Base-by-base conservation (phyloP, 2,797 vertebrate genomes). In the Loris lydekkerianus region DNA sequence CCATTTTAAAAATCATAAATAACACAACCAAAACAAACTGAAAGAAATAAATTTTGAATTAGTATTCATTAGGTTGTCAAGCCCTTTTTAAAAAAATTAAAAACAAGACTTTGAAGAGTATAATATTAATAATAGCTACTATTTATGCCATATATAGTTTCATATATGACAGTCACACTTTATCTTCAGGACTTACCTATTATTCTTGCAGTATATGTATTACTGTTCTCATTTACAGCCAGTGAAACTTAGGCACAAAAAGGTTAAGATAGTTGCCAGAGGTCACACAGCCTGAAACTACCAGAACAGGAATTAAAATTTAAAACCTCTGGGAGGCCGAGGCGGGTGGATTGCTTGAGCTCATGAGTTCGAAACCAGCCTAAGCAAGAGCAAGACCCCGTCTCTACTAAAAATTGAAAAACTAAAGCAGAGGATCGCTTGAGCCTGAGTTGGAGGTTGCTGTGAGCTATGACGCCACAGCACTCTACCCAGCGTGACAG, bases 21-120 rank as follows among this genome's bases (percentile, higher is more conserved):
- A 91, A 70, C 27, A 73, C 69, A 14, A 21, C 25, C 89, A 80
- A 58, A 23, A 83, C 78, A 61, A 75, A 80, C 72, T 21, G 18
- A 91, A 86, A 93, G 81, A 67, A 49, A 75, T 4, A 58, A 49
- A 80, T 83, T 94, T 83, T 80, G 40, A 94, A 75, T 94, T 63
- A 77, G 31, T 49, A 27, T 1, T 58, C 31, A 60, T 77, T 37
- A 78, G 10, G 72, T 76, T 88, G 29, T 49, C 37, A 53, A 69
- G 9, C n/a, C 7, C 34, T 88, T 81, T 85, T 81, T 4, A 53
- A 53, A 53, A 49, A 53, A 53, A 31, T 73, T 83, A 34, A 78
- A 96, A 92, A 53, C 5, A 69, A 60, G 20, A 53, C 18, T 21
- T 60, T 17, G 75, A 21, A 31, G 25, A 65, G 53, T 56, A 60